A percentile compares a stretch with the other conserved stretches of the same genome.
These are phyloP conservation scores for Isoperla grammatica DNA, from an alignment of 2,888 invertebrate genomes.

Conservation along the genomic window DNA sequence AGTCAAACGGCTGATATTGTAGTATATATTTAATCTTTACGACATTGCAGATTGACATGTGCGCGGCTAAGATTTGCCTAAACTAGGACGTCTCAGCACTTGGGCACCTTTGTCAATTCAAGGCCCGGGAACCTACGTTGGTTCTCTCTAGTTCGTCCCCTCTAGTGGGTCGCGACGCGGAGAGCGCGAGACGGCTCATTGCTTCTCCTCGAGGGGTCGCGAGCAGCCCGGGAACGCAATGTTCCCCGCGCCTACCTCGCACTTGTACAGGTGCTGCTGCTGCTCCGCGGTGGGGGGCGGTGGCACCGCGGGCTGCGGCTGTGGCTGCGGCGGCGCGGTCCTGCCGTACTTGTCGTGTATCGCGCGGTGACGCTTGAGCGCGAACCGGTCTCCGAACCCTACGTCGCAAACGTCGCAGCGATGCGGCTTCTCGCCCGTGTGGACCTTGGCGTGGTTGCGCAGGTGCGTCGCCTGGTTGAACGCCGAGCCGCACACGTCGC, in stretches of 20 bases:
- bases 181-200: too few species aligned
- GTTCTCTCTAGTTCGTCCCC: too few species aligned
- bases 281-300: slow-evolving; percentile 28
- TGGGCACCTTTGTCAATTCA: too few species aligned
- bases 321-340: slow-evolving; percentile 33
- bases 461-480: slow-evolving; percentile 86
- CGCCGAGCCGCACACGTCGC: slow-evolving; percentile 82
- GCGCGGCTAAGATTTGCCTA: too few species aligned
- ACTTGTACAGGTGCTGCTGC: slow-evolving; percentile 36
- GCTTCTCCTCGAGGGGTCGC: slow-evolving; percentile 32
- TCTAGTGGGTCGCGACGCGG: too few species aligned
- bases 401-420: slow-evolving; percentile 80
- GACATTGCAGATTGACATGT: too few species aligned
- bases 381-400: slow-evolving; percentile 81
- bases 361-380: slow-evolving; percentile 76
- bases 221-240: slow-evolving; percentile 38
- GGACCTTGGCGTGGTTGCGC: slow-evolving; percentile 82
- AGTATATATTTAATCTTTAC: too few species aligned
- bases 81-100: too few species aligned
- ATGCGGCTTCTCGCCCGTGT: slow-evolving; percentile 76
- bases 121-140: too few species aligned
- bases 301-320: slow-evolving; percentile 16
- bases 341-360: slow-evolving; percentile 81
- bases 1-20: too few species aligned
- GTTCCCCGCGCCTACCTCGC: slow-evolving; percentile 36